Percentiles rank a stretch among this genome's conserved stretches.
Conservation (phyloP, 2,888 invertebrate genomes). For the Scaptomyza caliginosa region DNA sequence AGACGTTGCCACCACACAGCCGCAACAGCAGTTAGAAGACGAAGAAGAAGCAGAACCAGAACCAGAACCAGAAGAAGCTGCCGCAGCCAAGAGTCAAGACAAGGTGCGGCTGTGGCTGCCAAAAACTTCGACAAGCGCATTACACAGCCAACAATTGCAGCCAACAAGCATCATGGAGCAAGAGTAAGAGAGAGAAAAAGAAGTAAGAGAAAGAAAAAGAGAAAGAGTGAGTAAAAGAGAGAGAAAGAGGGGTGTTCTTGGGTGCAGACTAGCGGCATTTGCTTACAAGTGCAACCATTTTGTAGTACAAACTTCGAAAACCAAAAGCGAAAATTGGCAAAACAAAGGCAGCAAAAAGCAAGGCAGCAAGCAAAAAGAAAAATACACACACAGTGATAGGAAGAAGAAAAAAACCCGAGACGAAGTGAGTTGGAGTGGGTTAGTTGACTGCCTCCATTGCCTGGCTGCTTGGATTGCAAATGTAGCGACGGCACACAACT, state of each 20-base stretch:
- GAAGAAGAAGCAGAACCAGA: not conserved
- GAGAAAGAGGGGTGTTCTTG: not conserved
- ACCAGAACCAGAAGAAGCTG: constrained; percentile 12
- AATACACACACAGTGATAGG: not conserved
- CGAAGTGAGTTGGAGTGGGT: not conserved
- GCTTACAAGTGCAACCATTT: constrained; percentile 82
- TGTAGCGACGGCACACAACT: constrained; percentile 48
- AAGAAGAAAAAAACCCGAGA: not conserved
- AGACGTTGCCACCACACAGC: constrained; percentile 42
- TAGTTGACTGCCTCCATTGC: constrained; percentile 56
- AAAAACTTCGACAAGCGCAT: constrained; percentile 77
- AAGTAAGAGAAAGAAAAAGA: not conserved
- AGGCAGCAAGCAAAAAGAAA: constrained; percentile 11
- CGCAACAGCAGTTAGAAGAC: constrained; percentile 16
- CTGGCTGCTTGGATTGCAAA: constrained; percentile 37
- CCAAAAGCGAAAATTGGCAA: constrained; percentile 79
- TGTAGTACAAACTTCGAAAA: constrained; percentile 81
- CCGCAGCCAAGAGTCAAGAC: constrained; percentile 71
- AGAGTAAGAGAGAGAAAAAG: not conserved
- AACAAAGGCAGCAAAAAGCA: constrained; percentile 55
- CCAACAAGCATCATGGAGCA: constrained; percentile 19
- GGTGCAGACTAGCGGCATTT: constrained; percentile 51
- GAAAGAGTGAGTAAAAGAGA: not conserved
- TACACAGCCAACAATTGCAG: constrained; percentile 73
- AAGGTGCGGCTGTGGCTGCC: constrained; percentile 66